Percentiles rank a stretch among this genome's conserved stretches.
These are phyloP conservation scores for Drosophila atripex DNA, from an alignment of 2,888 invertebrate species.

Conservation along the genomic window DNA sequence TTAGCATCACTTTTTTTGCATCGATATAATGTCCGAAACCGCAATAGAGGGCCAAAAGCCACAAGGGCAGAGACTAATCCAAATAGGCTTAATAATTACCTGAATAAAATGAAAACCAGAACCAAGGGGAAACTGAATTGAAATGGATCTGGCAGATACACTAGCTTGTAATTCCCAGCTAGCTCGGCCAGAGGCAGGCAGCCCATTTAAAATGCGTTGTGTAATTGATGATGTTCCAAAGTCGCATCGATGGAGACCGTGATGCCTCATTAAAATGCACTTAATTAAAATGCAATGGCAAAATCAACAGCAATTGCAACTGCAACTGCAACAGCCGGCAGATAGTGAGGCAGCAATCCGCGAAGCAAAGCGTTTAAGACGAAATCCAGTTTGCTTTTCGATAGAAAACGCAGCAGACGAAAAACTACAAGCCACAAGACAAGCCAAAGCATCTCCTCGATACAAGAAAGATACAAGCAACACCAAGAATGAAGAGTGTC, in stretches of 20 bases:
- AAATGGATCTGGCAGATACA: constrained; percentile 9
- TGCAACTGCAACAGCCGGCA: constrained; percentile 49
- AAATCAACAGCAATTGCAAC: constrained; percentile 63
- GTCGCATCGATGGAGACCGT: constrained; percentile 44
- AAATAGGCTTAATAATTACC: constrained; percentile 60
- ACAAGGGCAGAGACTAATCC: constrained; percentile 59
- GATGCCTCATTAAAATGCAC: constrained; percentile 75
- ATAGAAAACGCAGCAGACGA: constrained; percentile 68
- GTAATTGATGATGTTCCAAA: constrained; percentile 56
- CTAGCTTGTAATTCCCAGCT: constrained; percentile 47
- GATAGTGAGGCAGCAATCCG: constrained; percentile 35
- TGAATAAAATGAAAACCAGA: constrained; percentile 18
- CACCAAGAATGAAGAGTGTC: constrained; percentile 80
- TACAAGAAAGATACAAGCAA: constrained; percentile 35
- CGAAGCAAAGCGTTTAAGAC: constrained; percentile 66
- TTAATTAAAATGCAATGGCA: constrained; percentile 78
- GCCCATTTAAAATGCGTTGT: constrained; percentile 67
- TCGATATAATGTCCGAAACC: constrained; percentile 19
- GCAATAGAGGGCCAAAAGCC: constrained; percentile 48
- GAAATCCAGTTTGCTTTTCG: constrained; percentile 78
- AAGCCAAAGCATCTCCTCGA: constrained; percentile 60
- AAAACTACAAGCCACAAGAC: constrained; percentile 77
- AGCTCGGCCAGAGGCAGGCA: constrained; percentile 4
- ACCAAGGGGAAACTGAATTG: constrained; percentile 12
- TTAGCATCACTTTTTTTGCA: constrained; percentile 25